A percentile compares a stretch with the other conserved stretches of the same genome.
phyloP scores from a whole-genome alignment of 2,113 vertebrate genomes.

The Hydrochoerus hydrochaeris region DNA sequence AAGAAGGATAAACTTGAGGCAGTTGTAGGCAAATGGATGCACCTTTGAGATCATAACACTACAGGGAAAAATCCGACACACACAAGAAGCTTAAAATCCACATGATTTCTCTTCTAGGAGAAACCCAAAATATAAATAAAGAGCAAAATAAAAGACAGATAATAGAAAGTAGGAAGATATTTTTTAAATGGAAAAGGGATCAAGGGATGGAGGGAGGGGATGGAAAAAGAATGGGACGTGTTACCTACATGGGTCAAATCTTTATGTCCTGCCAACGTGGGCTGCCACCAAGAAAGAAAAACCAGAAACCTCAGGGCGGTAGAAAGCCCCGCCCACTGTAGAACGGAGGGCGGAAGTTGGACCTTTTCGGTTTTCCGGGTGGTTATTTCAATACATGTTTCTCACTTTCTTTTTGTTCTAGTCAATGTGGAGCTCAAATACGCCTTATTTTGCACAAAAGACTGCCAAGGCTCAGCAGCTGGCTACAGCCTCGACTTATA shows the following conservation, averaged over 20 bases:
- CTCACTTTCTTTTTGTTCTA: slow-evolving; percentile 24
- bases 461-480: slow-evolving; percentile 67
- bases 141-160: neutral
- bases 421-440: slow-evolving; percentile 55
- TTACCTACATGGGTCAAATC: neutral
- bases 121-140: neutral
- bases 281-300: neutral
- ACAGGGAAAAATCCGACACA: neutral
- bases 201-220: neutral
- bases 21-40: neutral
- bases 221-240: no score
- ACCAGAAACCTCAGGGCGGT: rapidly evolving
- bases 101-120: neutral
- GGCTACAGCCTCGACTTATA: slow-evolving; percentile 48
- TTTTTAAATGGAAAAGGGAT: neutral
- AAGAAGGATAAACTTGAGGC: neutral
- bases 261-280: neutral
- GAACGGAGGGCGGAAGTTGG: neutral
- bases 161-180: neutral
- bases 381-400: neutral
- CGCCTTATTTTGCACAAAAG: slow-evolving; percentile 75
- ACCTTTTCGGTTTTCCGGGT: rapidly evolving
- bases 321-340: neutral
- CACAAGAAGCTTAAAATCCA: neutral
- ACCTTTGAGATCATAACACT: neutral